phyloP scores from a whole-genome alignment of 35 echinoderm and acorn worm genomes.

The Stichopus chloronotus region DNA sequence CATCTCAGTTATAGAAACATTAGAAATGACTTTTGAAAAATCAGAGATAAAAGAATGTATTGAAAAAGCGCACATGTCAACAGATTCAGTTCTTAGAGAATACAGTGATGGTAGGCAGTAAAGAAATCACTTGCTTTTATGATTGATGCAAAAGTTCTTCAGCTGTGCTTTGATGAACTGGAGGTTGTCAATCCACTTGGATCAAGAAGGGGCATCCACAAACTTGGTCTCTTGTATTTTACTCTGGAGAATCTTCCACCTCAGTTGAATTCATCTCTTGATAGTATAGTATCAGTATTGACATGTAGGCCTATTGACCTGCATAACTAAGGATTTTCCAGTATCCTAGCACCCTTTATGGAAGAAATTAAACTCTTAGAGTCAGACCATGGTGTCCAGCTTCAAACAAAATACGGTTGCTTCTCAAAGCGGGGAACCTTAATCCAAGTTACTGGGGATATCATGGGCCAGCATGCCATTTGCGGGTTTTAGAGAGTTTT shows the following conservation, averaged over 20 bases:
- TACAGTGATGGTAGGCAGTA: no score
- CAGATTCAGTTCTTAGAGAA: no score
- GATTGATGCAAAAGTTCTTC: slow-evolving; percentile 25
- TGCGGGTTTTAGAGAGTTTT: slow-evolving; percentile 47
- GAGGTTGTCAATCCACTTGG: slow-evolving; percentile 51
- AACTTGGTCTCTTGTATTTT: slow-evolving; percentile 33
- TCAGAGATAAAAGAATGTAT: no score
- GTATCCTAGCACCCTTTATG: slow-evolving; percentile 40
- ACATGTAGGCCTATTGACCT: no score
- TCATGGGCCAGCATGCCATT: slow-evolving; percentile 36
- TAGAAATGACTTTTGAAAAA: no score
- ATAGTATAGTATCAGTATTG: no score
- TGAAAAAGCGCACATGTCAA: no score
- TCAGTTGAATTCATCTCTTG: no score
- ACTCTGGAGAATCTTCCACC: no score
- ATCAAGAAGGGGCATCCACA: slow-evolving; percentile 54
- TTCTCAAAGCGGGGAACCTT: slow-evolving; percentile 11
- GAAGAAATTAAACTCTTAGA: slow-evolving; percentile 15
- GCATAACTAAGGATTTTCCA: no score
- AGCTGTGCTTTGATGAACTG: slow-evolving; percentile 50
- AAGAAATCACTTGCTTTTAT: background rate
- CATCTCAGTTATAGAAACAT: no score
- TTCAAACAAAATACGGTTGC: background rate
- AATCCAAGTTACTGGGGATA: slow-evolving; percentile 33
- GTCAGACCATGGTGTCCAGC: background rate